These are phyloP conservation scores for Sebastes dallii DNA, from an alignment of 2,797 vertebrate species.

Conservation along the genomic window DNA sequence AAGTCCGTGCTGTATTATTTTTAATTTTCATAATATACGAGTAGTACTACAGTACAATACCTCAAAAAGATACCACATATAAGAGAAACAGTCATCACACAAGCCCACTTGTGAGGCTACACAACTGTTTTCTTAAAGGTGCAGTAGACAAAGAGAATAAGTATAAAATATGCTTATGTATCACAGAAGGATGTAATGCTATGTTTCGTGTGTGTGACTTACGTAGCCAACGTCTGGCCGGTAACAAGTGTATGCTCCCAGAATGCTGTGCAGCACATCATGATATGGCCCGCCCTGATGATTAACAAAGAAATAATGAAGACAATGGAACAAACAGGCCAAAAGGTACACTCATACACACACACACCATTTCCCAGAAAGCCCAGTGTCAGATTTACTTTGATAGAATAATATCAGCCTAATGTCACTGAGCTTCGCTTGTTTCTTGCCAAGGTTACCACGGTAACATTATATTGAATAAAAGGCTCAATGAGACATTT, in stretches of 20 bases:
- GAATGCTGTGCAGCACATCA: conserved; percentile 93
- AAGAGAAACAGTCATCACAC: background rate
- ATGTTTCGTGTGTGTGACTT: conserved; percentile 74
- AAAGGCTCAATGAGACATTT: background rate
- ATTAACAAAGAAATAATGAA: conserved; percentile 2
- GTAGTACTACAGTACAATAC: background rate
- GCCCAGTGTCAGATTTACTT: background rate
- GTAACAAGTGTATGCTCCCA: conserved; percentile 98
- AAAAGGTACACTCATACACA: background rate
- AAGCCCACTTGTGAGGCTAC: background rate
- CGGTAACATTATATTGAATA: background rate
- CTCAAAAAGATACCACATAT: background rate
- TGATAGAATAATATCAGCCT: background rate
- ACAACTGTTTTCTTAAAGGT: background rate
- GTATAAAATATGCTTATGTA: background rate
- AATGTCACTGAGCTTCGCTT: background rate
- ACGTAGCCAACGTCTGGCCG: conserved; percentile 97
- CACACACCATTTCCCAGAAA: background rate
- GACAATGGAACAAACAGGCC: background rate
- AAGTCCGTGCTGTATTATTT: background rate
- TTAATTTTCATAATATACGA: background rate
- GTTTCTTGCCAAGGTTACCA: background rate
- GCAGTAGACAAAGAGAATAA: background rate
- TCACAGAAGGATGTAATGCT: background rate
- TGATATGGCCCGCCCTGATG: conserved; percentile 94